Evolutionary conservation across 2,888 invertebrate species (phyloP), one percentile per base, ranked within the genome.

Genomic region (Thumatha senex): DNA sequence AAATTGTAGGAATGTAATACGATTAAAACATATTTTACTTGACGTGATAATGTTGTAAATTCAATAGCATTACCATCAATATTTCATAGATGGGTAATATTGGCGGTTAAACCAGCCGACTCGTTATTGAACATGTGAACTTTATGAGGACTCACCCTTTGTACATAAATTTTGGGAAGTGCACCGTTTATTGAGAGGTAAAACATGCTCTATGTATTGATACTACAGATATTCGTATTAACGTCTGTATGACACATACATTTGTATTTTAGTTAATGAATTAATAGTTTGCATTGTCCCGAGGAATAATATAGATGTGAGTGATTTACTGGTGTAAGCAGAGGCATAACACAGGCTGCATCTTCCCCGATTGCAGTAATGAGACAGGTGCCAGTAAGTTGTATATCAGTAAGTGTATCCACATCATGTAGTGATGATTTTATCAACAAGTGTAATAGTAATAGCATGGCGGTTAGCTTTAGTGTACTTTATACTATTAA

Each of bases 81-180:
- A 89, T 89, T 88, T 88, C 89, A 89, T 86, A 78, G 68, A 65
- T 70, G 72, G 74, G 74, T 76, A 80, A 87, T 86, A 86, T 85
- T 70, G 74, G 76, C 66, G 83, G 84, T 84, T 84, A 86, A 88
- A 88, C 86, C 75, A 83, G 80, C 79, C 84, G 77, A 80, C 72
- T 82, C 84, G 83, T 81, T 84, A 82, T 82, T 83, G 87, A 87
- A 81, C 85, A 86, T 87, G 82, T 84, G 84, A 86, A 83, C 80
- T 86, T 86, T 86, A 86, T 87, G 79, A 89, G 86, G 86, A 76
- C 70, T 76, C 82, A 82, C 86, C 87, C 80, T 73, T n/a, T 74
- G 72, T 79, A 84, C 83, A 89, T 88, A 89, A 87, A 90, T 89
- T 86, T 83, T 71, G 80, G 78, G 78, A 81, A 84, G 82, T 83